phyloP scores from a whole-genome alignment of 2,113 vertebrate species.

The Paradoxurus hermaphroditus region DNA sequence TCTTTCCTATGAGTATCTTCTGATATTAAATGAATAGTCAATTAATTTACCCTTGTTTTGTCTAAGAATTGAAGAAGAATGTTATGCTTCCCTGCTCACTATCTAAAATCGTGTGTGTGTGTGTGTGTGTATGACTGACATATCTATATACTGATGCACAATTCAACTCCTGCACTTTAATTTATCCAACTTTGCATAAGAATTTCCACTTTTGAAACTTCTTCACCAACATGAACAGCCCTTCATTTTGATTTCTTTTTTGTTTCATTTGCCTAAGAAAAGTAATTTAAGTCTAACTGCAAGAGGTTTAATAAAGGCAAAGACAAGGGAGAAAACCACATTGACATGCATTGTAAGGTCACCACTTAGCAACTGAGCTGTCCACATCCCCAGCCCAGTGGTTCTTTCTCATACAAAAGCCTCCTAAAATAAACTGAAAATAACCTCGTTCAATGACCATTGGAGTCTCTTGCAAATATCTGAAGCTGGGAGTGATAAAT shows the following conservation, averaged over 20 bases:
- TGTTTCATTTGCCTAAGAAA: neutral
- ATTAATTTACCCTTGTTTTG: neutral
- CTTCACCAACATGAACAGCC: neutral
- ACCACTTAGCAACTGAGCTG: neutral
- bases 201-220: neutral
- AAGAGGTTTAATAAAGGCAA: neutral
- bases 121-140: too few species aligned
- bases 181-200: neutral
- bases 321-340: neutral
- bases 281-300: neutral
- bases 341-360: neutral
- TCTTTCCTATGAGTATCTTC: neutral
- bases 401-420: neutral
- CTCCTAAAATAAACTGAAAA: neutral
- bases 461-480: neutral
- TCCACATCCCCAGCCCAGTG: neutral
- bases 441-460: neutral
- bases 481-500: neutral
- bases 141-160: neutral
- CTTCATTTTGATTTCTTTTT: neutral
- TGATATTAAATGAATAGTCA: neutral
- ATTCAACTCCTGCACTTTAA: neutral
- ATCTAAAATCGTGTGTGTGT: neutral
- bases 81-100: neutral
- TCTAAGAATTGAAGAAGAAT: neutral